A percentile compares a stretch with the other conserved stretches of the same genome.
phyloP scores from a whole-genome alignment of 2,797 vertebrate species.

The Notoglanidium macrostoma region DNA sequence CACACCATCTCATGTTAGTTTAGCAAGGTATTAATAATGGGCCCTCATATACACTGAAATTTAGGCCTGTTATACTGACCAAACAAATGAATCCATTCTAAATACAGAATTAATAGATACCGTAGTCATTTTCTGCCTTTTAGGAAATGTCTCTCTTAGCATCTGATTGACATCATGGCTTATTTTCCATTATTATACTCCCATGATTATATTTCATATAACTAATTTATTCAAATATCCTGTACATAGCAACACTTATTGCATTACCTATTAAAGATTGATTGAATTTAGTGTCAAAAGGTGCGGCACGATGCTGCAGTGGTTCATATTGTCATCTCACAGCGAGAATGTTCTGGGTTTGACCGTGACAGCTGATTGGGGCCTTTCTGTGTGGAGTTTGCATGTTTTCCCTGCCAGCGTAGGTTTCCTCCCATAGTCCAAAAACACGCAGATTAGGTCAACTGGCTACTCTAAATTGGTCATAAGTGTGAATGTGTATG shows the following conservation, averaged over 20 bases:
- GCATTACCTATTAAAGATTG: not conserved
- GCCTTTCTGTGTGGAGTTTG: no score
- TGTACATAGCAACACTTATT: slow-evolving; percentile 19
- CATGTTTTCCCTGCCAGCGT: no score
- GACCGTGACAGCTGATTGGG: no score
- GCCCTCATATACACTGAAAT: not conserved
- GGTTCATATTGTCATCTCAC: no score
- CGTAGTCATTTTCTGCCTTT: not conserved
- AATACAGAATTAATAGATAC: not conserved
- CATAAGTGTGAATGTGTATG: no score
- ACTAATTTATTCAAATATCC: not conserved
- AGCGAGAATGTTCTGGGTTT: no score
- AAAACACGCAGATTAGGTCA: no score
- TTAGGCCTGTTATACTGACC: not conserved
- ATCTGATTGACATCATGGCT: not conserved
- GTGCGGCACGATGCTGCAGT: not conserved
- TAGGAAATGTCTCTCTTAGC: not conserved
- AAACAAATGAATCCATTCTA: not conserved
- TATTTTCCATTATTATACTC: not conserved
- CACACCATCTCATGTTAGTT: not conserved
- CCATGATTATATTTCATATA: not conserved
- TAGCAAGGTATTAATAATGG: not conserved
- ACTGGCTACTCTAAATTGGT: no score
- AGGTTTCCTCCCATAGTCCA: no score
- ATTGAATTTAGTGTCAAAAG: not conserved